Evolutionary conservation across 1,140 invertebrate genomes (phyloP).

Genomic region (Sitodiplosis mosellana): DNA sequence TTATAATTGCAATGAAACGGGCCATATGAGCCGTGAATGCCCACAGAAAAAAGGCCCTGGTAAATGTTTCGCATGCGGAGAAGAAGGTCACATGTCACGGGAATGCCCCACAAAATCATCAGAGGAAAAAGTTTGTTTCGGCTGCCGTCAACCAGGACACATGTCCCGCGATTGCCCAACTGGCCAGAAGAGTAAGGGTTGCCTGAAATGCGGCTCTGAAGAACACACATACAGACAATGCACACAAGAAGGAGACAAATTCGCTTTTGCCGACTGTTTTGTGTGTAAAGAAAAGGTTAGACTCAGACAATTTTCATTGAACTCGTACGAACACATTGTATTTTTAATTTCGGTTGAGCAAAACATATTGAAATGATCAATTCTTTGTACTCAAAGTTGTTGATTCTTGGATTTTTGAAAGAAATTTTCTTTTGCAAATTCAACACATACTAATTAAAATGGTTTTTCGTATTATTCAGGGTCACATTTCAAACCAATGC

Average conservation of each 20-base stretch:
- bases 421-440: background rate
- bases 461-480: too few relatives aligned
- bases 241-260: background rate
- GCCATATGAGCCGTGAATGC: background rate
- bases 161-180: background rate
- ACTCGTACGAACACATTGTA: too few relatives aligned
- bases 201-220: background rate
- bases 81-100: background rate
- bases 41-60: background rate
- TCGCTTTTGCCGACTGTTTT: background rate
- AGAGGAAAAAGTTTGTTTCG: background rate
- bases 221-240: background rate
- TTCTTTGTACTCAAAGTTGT: too few relatives aligned
- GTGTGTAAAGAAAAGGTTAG: conserved; percentile 1
- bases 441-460: too few relatives aligned
- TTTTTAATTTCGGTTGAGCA: too few relatives aligned
- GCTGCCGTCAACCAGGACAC: background rate
- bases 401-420: too few relatives aligned
- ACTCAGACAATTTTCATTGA: too few relatives aligned
- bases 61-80: background rate
- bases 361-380: too few relatives aligned
- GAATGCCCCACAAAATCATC: background rate
- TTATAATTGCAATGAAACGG: background rate
- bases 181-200: background rate
- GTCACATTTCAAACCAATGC: conserved; percentile 1